Conservation (phyloP, 2,113 vertebrate species). For the Pseudopipra pipra region DNA sequence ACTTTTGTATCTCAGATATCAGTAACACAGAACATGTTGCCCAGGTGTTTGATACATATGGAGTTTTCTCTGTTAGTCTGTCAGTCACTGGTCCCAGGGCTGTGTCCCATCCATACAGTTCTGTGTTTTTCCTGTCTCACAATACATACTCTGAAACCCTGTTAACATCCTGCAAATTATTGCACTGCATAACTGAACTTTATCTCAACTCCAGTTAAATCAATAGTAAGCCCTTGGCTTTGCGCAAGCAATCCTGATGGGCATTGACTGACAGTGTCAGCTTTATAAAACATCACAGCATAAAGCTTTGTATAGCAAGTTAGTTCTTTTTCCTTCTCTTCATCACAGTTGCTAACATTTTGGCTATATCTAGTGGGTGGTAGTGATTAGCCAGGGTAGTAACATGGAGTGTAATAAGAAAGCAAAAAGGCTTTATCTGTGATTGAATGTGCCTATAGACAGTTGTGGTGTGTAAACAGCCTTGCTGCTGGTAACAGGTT, state of each 20-base stretch:
- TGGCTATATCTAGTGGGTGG: background rate
- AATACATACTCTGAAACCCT: background rate
- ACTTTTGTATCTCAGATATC: background rate
- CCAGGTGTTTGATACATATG: background rate
- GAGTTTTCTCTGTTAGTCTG: background rate
- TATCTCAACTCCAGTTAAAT: conserved; percentile 34
- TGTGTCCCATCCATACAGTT: background rate
- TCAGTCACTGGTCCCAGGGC: background rate
- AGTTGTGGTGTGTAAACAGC: background rate
- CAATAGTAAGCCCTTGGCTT: background rate
- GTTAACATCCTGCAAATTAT: background rate
- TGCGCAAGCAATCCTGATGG: background rate
- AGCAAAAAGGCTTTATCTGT: background rate
- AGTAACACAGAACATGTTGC: background rate
- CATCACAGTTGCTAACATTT: conserved; percentile 11
- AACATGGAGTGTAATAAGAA: background rate
- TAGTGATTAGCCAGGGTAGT: background rate
- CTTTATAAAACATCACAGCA: background rate
- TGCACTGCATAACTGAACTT: background rate
- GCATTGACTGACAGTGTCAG: background rate
- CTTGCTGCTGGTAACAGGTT: background rate
- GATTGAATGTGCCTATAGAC: background rate
- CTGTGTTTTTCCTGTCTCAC: background rate
- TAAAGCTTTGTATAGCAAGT: background rate
- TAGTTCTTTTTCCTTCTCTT: background rate